phyloP scores from a whole-genome alignment of 2,888 invertebrate species.

The Scrobipalpa atriplicella region DNA sequence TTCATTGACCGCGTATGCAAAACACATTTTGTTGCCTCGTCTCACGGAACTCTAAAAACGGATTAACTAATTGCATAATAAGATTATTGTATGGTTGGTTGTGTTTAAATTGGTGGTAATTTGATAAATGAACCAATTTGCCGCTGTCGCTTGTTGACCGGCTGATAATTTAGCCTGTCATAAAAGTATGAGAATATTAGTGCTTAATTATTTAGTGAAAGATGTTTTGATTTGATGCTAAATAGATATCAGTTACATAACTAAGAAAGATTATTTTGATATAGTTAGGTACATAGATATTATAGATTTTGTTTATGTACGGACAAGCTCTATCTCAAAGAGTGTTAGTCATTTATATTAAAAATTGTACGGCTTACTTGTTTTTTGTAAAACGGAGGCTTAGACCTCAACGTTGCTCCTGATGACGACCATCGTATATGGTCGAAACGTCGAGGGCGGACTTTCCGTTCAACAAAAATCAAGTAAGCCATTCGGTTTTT shows the following conservation, averaged over 20 bases:
- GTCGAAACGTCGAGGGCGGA: too few species aligned
- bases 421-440: too few species aligned
- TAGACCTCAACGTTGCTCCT: too few species aligned
- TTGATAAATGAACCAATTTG: not conserved
- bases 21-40: not conserved
- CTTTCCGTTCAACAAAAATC: too few species aligned
- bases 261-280: not conserved
- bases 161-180: constrained; percentile 13
- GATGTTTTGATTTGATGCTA: constrained; percentile 7
- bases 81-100: not conserved
- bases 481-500: too few species aligned
- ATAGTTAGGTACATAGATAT: not conserved
- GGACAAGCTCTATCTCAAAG: too few species aligned
- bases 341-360: too few species aligned
- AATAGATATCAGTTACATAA: constrained; percentile 1
- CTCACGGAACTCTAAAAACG: not conserved
- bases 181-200: constrained; percentile 6
- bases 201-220: constrained; percentile 10
- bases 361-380: too few species aligned
- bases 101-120: constrained; percentile 4
- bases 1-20: too few species aligned
- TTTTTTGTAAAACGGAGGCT: too few species aligned
- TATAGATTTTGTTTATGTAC: too few species aligned
- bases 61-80: not conserved
- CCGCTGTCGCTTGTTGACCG: not conserved